Conservation (phyloP, 2,113 vertebrate species). For the Porphyrio hochstetteri region DNA sequence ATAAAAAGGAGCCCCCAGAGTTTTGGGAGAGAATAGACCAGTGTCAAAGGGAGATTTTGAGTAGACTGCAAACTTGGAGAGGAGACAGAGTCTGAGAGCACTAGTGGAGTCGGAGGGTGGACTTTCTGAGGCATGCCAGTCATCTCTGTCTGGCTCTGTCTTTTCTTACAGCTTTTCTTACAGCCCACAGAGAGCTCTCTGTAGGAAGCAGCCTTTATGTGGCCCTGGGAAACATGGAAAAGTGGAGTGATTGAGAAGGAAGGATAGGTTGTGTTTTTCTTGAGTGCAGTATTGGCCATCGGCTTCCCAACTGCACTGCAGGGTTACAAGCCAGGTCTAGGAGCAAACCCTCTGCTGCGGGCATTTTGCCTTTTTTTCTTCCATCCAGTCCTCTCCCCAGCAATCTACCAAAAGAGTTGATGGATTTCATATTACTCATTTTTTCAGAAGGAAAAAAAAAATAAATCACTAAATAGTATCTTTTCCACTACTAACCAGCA, state of each 20-base stretch:
- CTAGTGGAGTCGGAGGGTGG: neutral
- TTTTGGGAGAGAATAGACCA: neutral
- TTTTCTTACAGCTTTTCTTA: neutral
- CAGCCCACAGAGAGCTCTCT: neutral
- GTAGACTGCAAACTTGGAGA: neutral
- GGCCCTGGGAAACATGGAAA: neutral
- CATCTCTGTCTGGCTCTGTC: neutral
- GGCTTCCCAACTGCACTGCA: neutral
- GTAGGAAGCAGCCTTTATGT: neutral
- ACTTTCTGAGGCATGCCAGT: neutral
- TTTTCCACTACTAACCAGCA: neutral
- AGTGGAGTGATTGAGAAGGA: neutral
- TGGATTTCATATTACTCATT: neutral
- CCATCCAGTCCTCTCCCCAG: neutral
- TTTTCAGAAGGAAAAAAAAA: neutral
- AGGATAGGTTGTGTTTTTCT: neutral
- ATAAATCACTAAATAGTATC: neutral
- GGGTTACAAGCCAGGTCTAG: neutral
- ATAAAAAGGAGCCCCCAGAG: neutral
- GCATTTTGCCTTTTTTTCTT: neutral
- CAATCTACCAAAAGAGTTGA: neutral
- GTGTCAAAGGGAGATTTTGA: neutral
- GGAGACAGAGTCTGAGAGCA: neutral
- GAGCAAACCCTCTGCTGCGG: neutral
- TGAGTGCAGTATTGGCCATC: neutral